Evolutionary conservation across 2,888 invertebrate species (phyloP).

Genomic region (Yponomeuta plumbellus): DNA sequence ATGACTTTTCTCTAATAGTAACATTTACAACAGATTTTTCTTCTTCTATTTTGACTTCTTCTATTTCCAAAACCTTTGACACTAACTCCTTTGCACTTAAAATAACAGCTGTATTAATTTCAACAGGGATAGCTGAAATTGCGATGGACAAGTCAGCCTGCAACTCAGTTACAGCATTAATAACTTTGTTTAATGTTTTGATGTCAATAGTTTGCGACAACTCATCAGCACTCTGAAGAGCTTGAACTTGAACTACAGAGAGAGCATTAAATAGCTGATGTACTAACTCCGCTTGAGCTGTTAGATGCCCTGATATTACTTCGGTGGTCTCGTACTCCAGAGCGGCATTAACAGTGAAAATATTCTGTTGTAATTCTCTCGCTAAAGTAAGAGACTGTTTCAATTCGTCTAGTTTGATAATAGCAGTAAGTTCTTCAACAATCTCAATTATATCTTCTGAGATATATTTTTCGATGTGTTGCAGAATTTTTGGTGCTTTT

Average conservation of each 20-base stretch:
- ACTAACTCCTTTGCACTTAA: neutral
- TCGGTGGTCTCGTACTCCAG: neutral
- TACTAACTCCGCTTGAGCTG: constrained; percentile 23
- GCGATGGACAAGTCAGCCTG: neutral
- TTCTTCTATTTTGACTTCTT: neutral
- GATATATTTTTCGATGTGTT: constrained; percentile 34
- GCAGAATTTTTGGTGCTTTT: constrained; percentile 23
- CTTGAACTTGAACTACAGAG: constrained; percentile 31
- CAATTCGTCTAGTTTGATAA: constrained; percentile 29
- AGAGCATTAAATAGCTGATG: constrained; percentile 30
- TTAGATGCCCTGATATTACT: neutral
- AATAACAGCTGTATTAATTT: neutral
- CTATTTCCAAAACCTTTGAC: neutral
- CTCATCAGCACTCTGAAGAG: constrained; percentile 13
- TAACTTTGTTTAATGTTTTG: neutral
- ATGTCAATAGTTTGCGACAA: neutral
- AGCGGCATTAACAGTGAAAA: constrained; percentile 19
- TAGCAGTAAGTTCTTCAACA: constrained; percentile 27
- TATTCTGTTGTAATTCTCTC: constrained; percentile 26
- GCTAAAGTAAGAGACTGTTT: constrained; percentile 30
- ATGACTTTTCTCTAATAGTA: neutral
- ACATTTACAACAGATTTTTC: neutral
- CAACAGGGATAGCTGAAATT: neutral
- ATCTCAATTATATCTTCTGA: constrained; percentile 30
- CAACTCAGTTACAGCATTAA: neutral